Conservation (phyloP, 2,888 invertebrate species). For the Dryomyza anilis region DNA sequence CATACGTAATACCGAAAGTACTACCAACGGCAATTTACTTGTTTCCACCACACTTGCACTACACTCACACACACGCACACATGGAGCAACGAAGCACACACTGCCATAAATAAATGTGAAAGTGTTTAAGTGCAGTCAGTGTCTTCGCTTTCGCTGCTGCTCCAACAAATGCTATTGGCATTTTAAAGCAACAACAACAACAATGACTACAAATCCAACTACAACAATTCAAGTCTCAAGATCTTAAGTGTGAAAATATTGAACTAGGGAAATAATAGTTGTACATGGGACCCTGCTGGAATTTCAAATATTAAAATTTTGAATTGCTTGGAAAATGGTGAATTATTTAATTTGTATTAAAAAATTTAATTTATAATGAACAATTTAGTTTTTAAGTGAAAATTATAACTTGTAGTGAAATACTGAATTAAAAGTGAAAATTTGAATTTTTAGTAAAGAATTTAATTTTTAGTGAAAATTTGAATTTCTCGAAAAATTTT, state of each 20-base stretch:
- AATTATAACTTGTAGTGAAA: too few relatives aligned
- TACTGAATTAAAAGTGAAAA: too few relatives aligned
- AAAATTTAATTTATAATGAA: too few relatives aligned
- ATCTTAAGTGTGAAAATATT: slow-evolving; percentile 15
- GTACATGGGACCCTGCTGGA: not conserved
- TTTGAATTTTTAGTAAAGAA: too few relatives aligned
- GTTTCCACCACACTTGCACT: not conserved
- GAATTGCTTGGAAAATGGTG: too few relatives aligned
- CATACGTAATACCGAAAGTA: slow-evolving; percentile 2
- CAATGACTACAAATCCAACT: not conserved
- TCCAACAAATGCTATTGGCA: not conserved
- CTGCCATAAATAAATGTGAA: slow-evolving; percentile 6
- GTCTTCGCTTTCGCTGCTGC: not conserved
- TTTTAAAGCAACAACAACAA: not conserved
- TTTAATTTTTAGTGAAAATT: too few relatives aligned
- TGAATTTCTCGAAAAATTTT: too few relatives aligned
- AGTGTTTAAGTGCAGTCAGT: slow-evolving; percentile 4
- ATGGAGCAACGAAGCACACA: not conserved
- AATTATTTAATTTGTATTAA: too few relatives aligned
- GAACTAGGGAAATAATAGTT: slow-evolving; percentile 3
- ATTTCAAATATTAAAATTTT: too few relatives aligned
- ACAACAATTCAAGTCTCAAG: slow-evolving; percentile 12
- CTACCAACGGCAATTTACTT: not conserved
- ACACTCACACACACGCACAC: not conserved
- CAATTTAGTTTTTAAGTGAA: too few relatives aligned